Conservation (phyloP, 2,113 vertebrate species). For the Psittacus erithacus region DNA sequence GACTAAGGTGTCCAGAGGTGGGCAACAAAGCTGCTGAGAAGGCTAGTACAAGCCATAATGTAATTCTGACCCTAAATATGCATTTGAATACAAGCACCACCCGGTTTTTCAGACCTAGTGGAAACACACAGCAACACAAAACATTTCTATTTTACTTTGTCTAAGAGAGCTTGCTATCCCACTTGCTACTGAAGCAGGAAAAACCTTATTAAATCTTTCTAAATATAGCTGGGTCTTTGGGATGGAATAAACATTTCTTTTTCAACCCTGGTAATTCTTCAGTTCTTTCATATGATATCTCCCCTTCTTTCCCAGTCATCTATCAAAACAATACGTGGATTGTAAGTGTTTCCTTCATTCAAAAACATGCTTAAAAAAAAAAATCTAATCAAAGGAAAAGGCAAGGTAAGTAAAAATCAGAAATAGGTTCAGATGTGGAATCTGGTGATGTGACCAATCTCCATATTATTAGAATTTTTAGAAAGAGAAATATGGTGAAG, state of each 20-base stretch:
- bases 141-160: not conserved
- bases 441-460: not conserved
- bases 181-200: not conserved
- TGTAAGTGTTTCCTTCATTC: not conserved
- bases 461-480: not conserved
- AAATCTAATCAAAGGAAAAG: not conserved
- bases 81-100: not conserved
- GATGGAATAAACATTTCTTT: not conserved
- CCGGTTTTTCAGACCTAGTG: not conserved
- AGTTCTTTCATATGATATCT: not conserved
- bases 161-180: not conserved
- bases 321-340: not conserved
- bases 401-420: not conserved
- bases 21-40: not conserved
- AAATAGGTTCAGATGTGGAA: not conserved
- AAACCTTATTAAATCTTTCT: not conserved
- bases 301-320: not conserved
- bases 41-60: not conserved
- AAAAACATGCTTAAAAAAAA: not conserved
- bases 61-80: not conserved
- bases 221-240: not conserved
- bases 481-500: not conserved
- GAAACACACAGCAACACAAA: not conserved
- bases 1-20: not conserved
- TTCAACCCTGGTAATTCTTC: not conserved